Base-by-base conservation (phyloP, 2,797 vertebrate species). In the Notamacropus eugenii region DNA sequence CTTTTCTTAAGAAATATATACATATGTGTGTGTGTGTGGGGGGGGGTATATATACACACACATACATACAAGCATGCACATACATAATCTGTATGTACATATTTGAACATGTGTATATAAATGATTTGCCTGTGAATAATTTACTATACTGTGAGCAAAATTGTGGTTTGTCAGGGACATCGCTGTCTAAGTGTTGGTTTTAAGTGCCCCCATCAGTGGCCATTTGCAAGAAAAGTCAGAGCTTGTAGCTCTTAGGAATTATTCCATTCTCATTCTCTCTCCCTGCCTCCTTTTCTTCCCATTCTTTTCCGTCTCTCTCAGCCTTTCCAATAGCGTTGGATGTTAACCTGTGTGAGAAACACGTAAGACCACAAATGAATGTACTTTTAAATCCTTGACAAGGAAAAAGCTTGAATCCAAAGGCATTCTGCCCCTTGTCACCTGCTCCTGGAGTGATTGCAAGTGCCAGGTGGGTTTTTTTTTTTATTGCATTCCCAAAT, bases 41-140 rank as follows among this genome's bases (percentile, higher is more conserved):
- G 5, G 6, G 93, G 94, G 3, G 94, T 96, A 97, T 96, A 97
- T 97, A 97, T 46, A 46, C 95, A 97, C 96, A 97, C 90, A 95
- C 3, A 95, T 96, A 52, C 95, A 97, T 96, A 97, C 91, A 95
- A 2, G 94, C 95, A 97, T 96, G 96, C 96, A 97, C 96, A 93
- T 96, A 95, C 3, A 92, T 96, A 97, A 97, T 97, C 97, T 97
- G 94, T 94, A 95, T 93, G 93, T 11, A 94, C 96, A 97, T 94
- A 96, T 96, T 97, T 97, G 94, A 95, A 94, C 93, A 94, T 8
- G 94, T 97, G 96, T 95, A 96, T 34, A 54, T 31, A 31, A 34
- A 91, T 90, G 40, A 46, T 96, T 97, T 94, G 95, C 96, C 54
- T 96, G 54, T 19, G 24, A 96, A 94, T 94, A 95, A 97, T 96